Percentiles rank a stretch among this genome's conserved stretches.
These are phyloP conservation scores for Anthophora plumipes DNA, from an alignment of 2,888 invertebrate species.

Conservation along the genomic window DNA sequence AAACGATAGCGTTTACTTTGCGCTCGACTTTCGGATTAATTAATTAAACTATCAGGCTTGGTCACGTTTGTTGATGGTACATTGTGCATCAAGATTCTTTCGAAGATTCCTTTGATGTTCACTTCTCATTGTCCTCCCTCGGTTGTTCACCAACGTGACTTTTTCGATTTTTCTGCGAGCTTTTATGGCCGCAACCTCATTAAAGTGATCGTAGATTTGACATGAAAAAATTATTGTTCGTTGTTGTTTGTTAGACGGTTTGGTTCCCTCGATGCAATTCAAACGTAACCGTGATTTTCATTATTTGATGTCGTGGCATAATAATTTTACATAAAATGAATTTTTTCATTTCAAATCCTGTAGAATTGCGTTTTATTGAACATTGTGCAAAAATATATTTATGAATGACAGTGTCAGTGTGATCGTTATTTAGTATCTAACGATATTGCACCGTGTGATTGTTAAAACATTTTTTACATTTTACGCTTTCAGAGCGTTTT, in stretches of 20 bases:
- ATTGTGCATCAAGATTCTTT: background rate
- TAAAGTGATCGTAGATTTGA: background rate
- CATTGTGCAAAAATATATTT: no score
- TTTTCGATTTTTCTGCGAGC: background rate
- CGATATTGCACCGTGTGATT: no score
- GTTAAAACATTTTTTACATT: no score
- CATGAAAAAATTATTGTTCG: background rate
- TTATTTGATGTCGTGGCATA: no score
- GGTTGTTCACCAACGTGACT: background rate
- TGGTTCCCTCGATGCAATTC: no score
- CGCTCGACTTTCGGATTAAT: constrained; percentile 44
- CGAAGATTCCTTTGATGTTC: background rate
- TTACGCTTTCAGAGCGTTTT: no score
- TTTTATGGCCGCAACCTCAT: background rate
- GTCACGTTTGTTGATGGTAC: constrained; percentile 5
- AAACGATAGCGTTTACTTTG: constrained; percentile 22
- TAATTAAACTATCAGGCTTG: constrained; percentile 19
- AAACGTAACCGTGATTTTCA: no score
- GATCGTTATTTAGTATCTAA: no score
- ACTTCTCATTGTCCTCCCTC: background rate
- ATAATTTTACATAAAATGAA: no score
- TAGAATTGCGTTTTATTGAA: no score
- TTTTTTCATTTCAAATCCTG: no score
- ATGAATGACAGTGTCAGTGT: no score
- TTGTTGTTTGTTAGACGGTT: background rate